Conservation (phyloP, 2,888 invertebrate genomes). For the Scotopteryx bipunctaria region DNA sequence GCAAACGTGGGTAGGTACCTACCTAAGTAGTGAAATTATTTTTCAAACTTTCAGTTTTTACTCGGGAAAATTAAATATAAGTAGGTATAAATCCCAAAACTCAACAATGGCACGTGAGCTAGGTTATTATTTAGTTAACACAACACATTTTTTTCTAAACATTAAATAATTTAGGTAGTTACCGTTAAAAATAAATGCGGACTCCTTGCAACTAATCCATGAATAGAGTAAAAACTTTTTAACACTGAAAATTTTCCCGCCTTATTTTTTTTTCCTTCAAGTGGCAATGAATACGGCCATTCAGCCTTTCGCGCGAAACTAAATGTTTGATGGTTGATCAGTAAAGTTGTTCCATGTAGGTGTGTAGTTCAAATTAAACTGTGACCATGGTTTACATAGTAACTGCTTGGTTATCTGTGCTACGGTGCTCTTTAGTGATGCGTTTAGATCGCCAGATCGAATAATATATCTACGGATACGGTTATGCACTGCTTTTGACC, state of each 20-base stretch:
- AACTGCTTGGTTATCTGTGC: slow-evolving; percentile 20
- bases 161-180: neutral
- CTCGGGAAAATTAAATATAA: too few species aligned
- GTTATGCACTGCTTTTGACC: neutral
- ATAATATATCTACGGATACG: neutral
- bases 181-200: slow-evolving; percentile 2
- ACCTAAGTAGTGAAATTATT: too few species aligned
- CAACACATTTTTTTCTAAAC: too few species aligned
- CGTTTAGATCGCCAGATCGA: too few species aligned
- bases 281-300: slow-evolving; percentile 48
- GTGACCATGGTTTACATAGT: slow-evolving; percentile 10
- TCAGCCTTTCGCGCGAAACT: slow-evolving; percentile 53
- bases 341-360: slow-evolving; percentile 18
- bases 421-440: slow-evolving; percentile 19
- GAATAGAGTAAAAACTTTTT: slow-evolving; percentile 35
- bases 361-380: slow-evolving; percentile 16
- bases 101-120: too few species aligned
- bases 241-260: slow-evolving; percentile 45
- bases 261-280: slow-evolving; percentile 47
- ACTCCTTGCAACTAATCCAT: slow-evolving; percentile 28
- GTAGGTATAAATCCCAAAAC: too few species aligned
- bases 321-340: slow-evolving; percentile 47
- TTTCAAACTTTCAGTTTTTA: too few species aligned
- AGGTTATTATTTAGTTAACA: too few species aligned
- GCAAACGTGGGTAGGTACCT: too few species aligned